Percentiles rank a stretch among this genome's conserved stretches.
These are phyloP conservation scores for Protomyctophum bolini DNA, from an alignment of 2,113 vertebrate species.

Conservation along the genomic window DNA sequence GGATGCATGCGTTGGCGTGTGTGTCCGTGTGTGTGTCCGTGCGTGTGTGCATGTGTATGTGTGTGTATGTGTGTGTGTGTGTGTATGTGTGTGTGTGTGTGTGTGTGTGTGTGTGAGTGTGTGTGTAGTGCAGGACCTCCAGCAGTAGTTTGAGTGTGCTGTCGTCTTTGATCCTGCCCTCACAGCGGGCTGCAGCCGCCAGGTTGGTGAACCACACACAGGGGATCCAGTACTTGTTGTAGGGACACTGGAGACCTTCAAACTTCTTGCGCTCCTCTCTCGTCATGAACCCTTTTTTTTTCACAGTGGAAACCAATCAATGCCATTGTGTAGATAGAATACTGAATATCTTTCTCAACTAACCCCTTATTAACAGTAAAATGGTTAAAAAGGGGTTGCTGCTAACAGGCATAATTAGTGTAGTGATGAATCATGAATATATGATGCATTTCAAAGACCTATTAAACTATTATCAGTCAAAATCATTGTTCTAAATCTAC, in stretches of 20 bases:
- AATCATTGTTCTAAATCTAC: too few relatives aligned
- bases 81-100: not conserved
- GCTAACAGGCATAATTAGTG: too few relatives aligned
- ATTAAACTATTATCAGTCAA: too few relatives aligned
- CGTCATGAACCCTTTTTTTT: slow-evolving; percentile 88
- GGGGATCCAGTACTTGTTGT: slow-evolving; percentile 95
- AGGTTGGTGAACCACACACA: slow-evolving; percentile 93
- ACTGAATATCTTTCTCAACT: too few relatives aligned
- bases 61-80: too few relatives aligned
- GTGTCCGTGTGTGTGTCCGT: not conserved
- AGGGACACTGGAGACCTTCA: slow-evolving; percentile 87
- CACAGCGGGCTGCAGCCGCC: slow-evolving; percentile 84
- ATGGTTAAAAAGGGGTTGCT: too few relatives aligned
- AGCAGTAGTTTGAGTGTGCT: slow-evolving; percentile 88
- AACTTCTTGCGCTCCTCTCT: slow-evolving; percentile 90
- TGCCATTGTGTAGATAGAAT: too few relatives aligned
- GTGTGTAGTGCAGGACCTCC: slow-evolving; percentile 75
- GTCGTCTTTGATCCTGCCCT: slow-evolving; percentile 88
- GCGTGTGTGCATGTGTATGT: not conserved
- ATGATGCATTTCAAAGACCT: too few relatives aligned
- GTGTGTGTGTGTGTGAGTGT: slow-evolving; percentile 7
- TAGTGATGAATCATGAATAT: too few relatives aligned
- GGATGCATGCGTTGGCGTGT: too few relatives aligned
- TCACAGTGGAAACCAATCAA: too few relatives aligned
- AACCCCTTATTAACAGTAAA: too few relatives aligned